Conservation (phyloP, 1,140 invertebrate species). For the Hesperophylax magnus region DNA sequence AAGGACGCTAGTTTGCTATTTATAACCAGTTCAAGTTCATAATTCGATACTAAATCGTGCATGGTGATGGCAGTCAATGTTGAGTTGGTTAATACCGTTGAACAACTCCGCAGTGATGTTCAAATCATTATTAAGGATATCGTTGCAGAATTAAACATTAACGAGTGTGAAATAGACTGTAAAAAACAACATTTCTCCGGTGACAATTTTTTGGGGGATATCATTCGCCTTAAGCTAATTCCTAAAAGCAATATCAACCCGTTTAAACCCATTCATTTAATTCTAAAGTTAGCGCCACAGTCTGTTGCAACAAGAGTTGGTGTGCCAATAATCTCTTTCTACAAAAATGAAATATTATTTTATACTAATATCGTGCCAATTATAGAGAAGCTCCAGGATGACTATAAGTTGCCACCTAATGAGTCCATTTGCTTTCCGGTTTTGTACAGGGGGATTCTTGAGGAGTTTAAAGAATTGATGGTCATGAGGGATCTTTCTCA, state of each 20-base stretch:
- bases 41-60: no score
- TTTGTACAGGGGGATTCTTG: slow-evolving; percentile 24
- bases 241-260: background rate
- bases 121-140: background rate
- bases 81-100: no score
- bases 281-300: background rate
- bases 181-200: slow-evolving; percentile 3
- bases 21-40: no score
- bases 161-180: background rate
- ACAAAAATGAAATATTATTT: slow-evolving; percentile 6
- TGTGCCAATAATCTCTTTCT: background rate
- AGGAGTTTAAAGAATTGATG: slow-evolving; percentile 63
- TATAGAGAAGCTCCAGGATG: background rate
- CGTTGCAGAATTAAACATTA: background rate
- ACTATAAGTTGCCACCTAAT: background rate
- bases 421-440: background rate
- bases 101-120: background rate
- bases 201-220: slow-evolving; percentile 19
- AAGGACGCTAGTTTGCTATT: no score
- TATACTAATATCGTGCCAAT: background rate
- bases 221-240: background rate
- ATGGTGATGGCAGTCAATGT: no score
- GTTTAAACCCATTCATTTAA: background rate
- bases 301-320: background rate
- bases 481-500: slow-evolving; percentile 71